phyloP scores from a whole-genome alignment of 2,888 invertebrate species.

The Perizoma flavofasciatum region DNA sequence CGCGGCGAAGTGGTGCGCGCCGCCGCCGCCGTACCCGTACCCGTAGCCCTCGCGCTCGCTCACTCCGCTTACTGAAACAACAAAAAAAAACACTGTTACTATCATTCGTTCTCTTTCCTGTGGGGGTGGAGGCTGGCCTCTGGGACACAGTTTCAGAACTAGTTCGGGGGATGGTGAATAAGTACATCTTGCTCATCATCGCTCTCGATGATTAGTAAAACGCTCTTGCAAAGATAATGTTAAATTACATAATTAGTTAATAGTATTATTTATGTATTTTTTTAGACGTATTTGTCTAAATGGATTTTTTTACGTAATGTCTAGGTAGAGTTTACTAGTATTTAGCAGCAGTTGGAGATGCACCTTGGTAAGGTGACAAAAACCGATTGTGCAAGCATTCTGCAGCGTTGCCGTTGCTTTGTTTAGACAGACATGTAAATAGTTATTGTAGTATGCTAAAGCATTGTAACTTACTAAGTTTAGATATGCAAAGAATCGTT shows the following conservation, averaged over 20 bases:
- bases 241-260: background rate
- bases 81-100: slow-evolving; percentile 29
- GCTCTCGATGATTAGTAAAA: too few species aligned
- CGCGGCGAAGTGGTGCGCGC: slow-evolving; percentile 83
- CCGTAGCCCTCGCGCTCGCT: slow-evolving; percentile 75
- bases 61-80: slow-evolving; percentile 66
- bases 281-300: background rate
- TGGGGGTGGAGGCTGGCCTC: too few species aligned
- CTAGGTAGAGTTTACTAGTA: background rate
- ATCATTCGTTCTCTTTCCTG: background rate
- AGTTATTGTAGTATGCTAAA: too few species aligned
- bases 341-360: background rate
- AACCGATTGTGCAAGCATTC: background rate
- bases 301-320: too few species aligned
- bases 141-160: too few species aligned
- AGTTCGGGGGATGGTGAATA: too few species aligned
- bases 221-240: background rate
- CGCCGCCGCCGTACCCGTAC: slow-evolving; percentile 66
- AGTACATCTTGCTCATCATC: too few species aligned
- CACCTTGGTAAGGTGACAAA: too few species aligned
- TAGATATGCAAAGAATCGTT: slow-evolving; percentile 29
- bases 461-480: slow-evolving; percentile 5
- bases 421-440: background rate
- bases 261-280: too few species aligned
- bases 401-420: background rate